Percentiles rank a stretch among this genome's conserved stretches.
These are phyloP conservation scores for Lasioglossum calceatum DNA, from an alignment of 2,888 invertebrate genomes.

Conservation along the genomic window DNA sequence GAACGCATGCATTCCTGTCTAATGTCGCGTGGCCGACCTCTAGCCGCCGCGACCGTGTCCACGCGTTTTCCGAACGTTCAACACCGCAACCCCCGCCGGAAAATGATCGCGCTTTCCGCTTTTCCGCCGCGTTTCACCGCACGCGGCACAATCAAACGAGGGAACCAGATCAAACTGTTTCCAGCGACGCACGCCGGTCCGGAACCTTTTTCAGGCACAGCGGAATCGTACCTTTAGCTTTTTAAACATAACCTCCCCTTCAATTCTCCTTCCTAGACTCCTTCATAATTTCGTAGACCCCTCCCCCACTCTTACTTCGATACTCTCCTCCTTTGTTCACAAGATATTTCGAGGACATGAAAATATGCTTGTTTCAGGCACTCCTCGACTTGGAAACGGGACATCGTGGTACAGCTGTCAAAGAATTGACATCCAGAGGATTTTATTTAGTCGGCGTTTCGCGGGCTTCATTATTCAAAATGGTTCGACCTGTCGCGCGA, in stretches of 20 bases:
- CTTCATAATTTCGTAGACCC: no score
- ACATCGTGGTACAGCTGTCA: neutral
- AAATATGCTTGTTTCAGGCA: no score
- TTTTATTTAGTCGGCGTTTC: constrained; percentile 17
- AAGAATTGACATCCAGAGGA: neutral
- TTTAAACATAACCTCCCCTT: neutral
- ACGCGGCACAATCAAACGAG: neutral
- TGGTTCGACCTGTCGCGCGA: neutral
- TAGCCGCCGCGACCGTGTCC: neutral
- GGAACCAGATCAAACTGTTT: constrained; percentile 16
- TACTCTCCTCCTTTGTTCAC: no score
- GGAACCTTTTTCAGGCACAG: no score
- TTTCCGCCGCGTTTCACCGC: constrained; percentile 2
- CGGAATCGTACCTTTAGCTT: neutral
- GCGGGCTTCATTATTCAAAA: constrained; percentile 31
- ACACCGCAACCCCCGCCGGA: constrained; percentile 9
- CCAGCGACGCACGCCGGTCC: neutral
- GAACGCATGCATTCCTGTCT: constrained; percentile 65
- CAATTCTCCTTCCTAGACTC: accelerated
- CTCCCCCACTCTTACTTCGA: no score
- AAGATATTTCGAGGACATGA: no score
- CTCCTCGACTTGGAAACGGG: no score
- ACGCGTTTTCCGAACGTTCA: constrained; percentile 37
- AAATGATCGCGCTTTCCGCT: constrained; percentile 41
- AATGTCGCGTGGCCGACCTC: constrained; percentile 61